Evolutionary conservation across 2,113 vertebrate species (phyloP).

Genomic region (Sinocyclocheilus anshuiensis): DNA sequence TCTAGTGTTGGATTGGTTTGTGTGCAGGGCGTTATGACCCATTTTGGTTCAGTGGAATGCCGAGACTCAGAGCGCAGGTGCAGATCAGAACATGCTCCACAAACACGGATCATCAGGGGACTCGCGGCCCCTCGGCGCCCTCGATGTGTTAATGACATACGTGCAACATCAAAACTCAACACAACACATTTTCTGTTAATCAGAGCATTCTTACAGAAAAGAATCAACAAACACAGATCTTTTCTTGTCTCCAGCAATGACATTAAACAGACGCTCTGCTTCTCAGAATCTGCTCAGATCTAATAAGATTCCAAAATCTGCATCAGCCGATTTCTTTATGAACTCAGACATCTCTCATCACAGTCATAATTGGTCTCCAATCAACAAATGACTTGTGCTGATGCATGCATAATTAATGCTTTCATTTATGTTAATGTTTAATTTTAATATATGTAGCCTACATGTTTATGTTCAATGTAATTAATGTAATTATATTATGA

Average conservation of each 20-base stretch:
- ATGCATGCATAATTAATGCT: neutral
- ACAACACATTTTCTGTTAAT: neutral
- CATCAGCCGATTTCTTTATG: neutral
- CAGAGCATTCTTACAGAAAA: neutral
- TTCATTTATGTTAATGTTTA: neutral
- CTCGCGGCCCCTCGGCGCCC: neutral
- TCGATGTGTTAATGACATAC: neutral
- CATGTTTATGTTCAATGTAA: too few species aligned
- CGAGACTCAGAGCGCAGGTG: neutral
- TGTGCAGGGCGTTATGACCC: slow-evolving; percentile 9
- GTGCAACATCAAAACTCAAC: neutral
- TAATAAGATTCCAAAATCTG: neutral
- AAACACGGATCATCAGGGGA: slow-evolving; percentile 11
- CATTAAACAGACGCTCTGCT: too few species aligned
- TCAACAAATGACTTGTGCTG: neutral
- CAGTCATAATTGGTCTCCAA: neutral
- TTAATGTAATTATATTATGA: too few species aligned
- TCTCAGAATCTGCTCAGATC: neutral
- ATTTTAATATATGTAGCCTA: neutral
- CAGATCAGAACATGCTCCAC: slow-evolving; percentile 11
- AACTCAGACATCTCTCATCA: too few species aligned
- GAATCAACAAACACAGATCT: too few species aligned
- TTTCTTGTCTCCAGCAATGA: too few species aligned
- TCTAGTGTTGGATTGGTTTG: neutral
- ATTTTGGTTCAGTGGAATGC: neutral